Conservation (phyloP, 2,797 vertebrate genomes). For the Bufotes viridis region DNA sequence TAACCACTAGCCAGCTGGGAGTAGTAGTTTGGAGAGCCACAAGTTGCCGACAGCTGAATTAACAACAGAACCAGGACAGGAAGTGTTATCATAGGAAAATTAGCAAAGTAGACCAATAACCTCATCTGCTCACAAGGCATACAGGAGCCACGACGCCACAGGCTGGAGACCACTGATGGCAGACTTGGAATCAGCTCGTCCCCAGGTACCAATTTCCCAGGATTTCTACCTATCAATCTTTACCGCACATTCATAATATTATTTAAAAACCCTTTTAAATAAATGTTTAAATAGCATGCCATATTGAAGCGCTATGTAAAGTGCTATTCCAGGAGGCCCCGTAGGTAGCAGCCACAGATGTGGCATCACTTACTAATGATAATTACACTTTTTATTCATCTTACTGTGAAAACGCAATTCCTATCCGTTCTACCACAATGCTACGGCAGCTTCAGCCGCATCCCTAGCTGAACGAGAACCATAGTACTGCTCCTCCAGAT, state of each 20-base stretch:
- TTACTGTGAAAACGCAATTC: background rate
- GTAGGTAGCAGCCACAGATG: background rate
- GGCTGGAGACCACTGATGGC: background rate
- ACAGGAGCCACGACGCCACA: background rate
- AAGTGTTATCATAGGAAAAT: background rate
- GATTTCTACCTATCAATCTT: background rate
- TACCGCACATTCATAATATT: background rate
- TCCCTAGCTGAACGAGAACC: background rate
- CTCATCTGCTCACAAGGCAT: no score
- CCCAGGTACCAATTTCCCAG: background rate
- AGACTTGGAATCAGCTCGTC: background rate
- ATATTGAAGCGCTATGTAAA: background rate
- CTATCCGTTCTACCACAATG: background rate
- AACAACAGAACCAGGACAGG: no score
- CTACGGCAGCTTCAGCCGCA: background rate
- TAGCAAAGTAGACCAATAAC: no score
- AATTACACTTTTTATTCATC: background rate
- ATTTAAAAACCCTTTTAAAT: background rate
- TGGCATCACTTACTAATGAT: background rate
- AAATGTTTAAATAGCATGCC: background rate
- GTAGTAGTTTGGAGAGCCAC: no score
- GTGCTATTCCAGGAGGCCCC: conserved; percentile 9
- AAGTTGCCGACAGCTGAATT: no score
- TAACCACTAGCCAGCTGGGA: no score
- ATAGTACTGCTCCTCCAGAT: background rate